phyloP scores from a whole-genome alignment of 53 echinoderm and acorn worm genomes.

The Arbacia lixula region DNA sequence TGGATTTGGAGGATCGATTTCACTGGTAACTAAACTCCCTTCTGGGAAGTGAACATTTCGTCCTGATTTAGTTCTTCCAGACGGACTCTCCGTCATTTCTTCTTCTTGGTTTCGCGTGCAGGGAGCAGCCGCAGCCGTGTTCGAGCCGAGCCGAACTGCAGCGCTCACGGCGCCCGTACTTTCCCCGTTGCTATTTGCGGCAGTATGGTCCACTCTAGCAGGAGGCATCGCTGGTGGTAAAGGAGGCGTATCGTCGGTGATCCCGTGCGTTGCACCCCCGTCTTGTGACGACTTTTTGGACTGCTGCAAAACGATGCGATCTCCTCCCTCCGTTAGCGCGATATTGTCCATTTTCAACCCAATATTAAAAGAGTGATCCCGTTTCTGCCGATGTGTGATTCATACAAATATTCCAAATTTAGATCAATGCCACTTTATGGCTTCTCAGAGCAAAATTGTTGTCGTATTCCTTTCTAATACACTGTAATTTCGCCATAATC shows the following conservation, averaged over 20 bases:
- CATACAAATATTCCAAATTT: too few species aligned
- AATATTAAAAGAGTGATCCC: too few species aligned
- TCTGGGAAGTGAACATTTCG: conserved; percentile 40
- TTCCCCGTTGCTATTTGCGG: background rate
- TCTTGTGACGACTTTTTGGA: too few species aligned
- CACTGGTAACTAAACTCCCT: conserved; percentile 37
- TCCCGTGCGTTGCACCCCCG: too few species aligned
- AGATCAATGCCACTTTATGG: too few species aligned
- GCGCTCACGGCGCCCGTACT: background rate
- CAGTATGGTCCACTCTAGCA: conserved; percentile 30
- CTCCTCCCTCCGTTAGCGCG: too few species aligned
- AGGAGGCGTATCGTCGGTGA: background rate
- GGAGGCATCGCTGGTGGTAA: conserved; percentile 23
- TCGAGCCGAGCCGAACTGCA: background rate
- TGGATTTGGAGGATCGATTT: conserved; percentile 46
- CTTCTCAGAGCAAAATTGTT: too few species aligned
- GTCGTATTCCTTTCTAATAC: too few species aligned
- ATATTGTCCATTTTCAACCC: too few species aligned
- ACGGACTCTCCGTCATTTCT: background rate
- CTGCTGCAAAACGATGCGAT: too few species aligned
- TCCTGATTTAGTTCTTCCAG: background rate
- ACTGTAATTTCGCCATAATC: too few species aligned
- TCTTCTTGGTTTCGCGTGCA: background rate
- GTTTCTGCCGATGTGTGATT: too few species aligned
- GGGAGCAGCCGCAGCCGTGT: background rate